Evolutionary conservation across 2,888 invertebrate genomes (phyloP).

Genomic region (Clepsis dumicolana): DNA sequence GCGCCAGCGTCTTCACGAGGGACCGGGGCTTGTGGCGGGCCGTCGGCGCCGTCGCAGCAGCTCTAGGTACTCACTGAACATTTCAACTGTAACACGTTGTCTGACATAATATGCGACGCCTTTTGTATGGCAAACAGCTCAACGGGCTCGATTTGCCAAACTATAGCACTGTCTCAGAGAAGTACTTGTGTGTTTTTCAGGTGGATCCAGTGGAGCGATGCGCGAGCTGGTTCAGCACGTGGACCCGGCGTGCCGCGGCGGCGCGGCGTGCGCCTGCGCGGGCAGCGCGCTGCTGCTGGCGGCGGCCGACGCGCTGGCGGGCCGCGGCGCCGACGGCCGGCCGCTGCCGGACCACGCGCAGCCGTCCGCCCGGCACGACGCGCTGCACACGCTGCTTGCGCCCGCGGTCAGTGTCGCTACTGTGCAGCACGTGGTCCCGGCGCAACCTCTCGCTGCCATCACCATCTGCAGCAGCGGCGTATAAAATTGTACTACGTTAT

Average conservation of each 20-base stretch:
- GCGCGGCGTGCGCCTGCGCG: constrained; percentile 88
- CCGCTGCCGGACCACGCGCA: constrained; percentile 86
- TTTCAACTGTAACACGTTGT: no score
- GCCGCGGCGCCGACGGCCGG: constrained; percentile 89
- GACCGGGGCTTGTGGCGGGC: constrained; percentile 73
- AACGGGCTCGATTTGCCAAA: no score
- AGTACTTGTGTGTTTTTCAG: background rate
- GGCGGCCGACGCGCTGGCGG: constrained; percentile 89
- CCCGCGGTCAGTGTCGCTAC: constrained; percentile 56
- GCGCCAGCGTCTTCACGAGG: constrained; percentile 75
- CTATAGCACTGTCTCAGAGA: background rate
- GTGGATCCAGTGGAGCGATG: constrained; percentile 34
- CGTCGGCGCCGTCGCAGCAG: constrained; percentile 76
- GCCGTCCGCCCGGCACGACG: constrained; percentile 87
- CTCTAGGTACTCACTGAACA: constrained; percentile 65
- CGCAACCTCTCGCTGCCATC: no score
- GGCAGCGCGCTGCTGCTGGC: constrained; percentile 76
- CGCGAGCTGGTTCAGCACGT: constrained; percentile 24
- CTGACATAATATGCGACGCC: no score
- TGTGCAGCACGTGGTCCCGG: background rate
- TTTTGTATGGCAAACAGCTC: no score
- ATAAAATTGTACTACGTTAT: no score
- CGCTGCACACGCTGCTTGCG: constrained; percentile 72
- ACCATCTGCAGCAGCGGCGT: no score
- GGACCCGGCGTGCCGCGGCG: constrained; percentile 62